These are phyloP conservation scores for Cotesia typhae DNA, from an alignment of 1,140 invertebrate genomes.

Conservation along the genomic window DNA sequence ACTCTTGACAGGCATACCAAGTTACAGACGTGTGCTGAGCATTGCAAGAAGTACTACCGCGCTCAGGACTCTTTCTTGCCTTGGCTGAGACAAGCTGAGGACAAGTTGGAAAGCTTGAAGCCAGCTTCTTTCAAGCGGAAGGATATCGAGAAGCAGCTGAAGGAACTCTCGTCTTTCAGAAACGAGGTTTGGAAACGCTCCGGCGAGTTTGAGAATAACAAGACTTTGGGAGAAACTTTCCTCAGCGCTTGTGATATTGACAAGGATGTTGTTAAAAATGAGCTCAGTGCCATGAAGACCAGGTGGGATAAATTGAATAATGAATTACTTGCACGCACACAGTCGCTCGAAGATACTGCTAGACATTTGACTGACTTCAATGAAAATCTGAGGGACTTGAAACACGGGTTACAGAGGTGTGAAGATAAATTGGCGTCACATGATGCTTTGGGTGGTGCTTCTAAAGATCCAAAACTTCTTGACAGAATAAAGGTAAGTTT, in stretches of 20 bases:
- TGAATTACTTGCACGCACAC: constrained; percentile 74
- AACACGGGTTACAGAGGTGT: constrained; percentile 83
- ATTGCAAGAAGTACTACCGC: constrained; percentile 89
- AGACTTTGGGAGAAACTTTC: constrained; percentile 86
- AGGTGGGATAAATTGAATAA: constrained; percentile 92
- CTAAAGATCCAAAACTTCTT: constrained; percentile 82
- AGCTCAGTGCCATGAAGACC: constrained; percentile 81
- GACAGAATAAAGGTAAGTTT: constrained; percentile 77
- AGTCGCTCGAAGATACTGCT: constrained; percentile 85
- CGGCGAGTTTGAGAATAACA: constrained; percentile 90
- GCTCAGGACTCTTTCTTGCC: constrained; percentile 86
- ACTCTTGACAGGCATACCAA: constrained; percentile 84
- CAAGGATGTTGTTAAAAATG: constrained; percentile 86
- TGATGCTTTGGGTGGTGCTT: constrained; percentile 79
- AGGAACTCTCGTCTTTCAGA: constrained; percentile 88
- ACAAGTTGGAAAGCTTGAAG: constrained; percentile 81
- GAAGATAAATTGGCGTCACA: constrained; percentile 88
- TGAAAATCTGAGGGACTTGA: constrained; percentile 84
- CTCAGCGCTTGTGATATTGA: constrained; percentile 86
- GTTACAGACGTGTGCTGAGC: constrained; percentile 89
- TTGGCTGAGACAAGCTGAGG: constrained; percentile 88
- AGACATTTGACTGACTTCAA: constrained; percentile 85
- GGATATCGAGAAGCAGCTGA: constrained; percentile 87
- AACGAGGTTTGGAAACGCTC: constrained; percentile 93
- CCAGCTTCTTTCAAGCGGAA: constrained; percentile 84